Evolutionary conservation across 2,888 invertebrate genomes (phyloP).

Genomic region (Sesamia inferens): DNA sequence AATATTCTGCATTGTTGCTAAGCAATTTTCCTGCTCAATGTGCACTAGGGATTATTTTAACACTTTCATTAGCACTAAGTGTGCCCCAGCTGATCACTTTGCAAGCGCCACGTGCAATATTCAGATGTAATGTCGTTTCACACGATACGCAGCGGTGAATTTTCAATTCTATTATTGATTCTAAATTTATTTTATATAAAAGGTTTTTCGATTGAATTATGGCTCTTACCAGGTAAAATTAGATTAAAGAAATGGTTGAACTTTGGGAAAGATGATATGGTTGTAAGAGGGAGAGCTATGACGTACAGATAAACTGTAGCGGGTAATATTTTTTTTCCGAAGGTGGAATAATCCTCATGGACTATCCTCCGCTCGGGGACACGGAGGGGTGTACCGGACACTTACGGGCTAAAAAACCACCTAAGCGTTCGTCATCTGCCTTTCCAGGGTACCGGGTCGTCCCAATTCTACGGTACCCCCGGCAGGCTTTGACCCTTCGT

Average conservation of each 20-base stretch:
- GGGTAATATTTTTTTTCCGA: too few relatives aligned
- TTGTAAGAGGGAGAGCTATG: too few relatives aligned
- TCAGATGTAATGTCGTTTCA: conserved; percentile 38
- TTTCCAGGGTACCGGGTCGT: too few relatives aligned
- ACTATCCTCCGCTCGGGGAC: too few relatives aligned
- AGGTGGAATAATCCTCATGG: too few relatives aligned
- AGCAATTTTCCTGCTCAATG: conserved; percentile 13
- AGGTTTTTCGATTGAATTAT: neutral
- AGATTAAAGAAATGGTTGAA: neutral
- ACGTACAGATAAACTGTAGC: too few relatives aligned
- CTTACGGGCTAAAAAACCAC: too few relatives aligned
- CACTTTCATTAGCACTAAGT: conserved; percentile 60
- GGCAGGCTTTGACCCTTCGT: too few relatives aligned
- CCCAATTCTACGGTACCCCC: too few relatives aligned
- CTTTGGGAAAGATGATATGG: neutral
- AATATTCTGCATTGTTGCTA: conserved; percentile 35
- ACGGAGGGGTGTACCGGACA: too few relatives aligned
- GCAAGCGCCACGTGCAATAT: conserved; percentile 59
- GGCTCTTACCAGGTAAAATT: neutral
- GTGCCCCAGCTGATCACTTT: conserved; percentile 50
- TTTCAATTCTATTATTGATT: neutral
- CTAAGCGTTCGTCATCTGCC: too few relatives aligned
- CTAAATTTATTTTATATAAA: conserved; percentile 2
- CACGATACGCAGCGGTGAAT: conserved; percentile 23
- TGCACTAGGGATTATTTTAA: conserved; percentile 50